Evolutionary conservation across 1,140 invertebrate species (phyloP).

Genomic region (Danaus plexippus): DNA sequence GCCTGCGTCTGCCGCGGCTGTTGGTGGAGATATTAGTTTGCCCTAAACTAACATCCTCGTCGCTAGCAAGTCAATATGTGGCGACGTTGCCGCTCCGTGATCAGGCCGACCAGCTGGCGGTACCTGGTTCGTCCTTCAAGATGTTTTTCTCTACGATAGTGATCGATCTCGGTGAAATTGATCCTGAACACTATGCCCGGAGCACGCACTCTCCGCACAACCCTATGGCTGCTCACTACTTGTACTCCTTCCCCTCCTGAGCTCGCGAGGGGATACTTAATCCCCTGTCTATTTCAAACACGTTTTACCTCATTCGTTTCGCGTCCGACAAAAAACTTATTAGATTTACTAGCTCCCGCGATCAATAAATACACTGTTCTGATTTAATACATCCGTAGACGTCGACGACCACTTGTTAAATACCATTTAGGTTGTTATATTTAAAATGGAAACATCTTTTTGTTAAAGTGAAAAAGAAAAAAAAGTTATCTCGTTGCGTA

Average conservation of each 20-base stretch:
- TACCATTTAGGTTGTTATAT: too few relatives aligned
- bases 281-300: conserved; percentile 71
- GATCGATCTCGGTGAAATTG: conserved; percentile 54
- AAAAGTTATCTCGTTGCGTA: too few relatives aligned
- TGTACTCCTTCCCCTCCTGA: conserved; percentile 26
- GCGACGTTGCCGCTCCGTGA: conserved; percentile 22
- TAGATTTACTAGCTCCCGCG: conserved; percentile 53
- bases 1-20: conserved; percentile 5
- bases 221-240: conserved; percentile 24
- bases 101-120: conserved; percentile 16
- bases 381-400: conserved; percentile 24
- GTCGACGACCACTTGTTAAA: conserved; percentile 12
- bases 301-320: conserved; percentile 68
- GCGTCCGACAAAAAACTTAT: conserved; percentile 67
- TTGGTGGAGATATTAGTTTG: conserved; percentile 24
- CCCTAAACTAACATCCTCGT: conserved; percentile 21
- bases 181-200: conserved; percentile 35
- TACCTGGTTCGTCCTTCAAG: conserved; percentile 23
- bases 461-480: too few relatives aligned
- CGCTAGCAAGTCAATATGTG: conserved; percentile 20
- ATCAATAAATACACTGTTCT: conserved; percentile 50
- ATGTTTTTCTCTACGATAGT: conserved; percentile 30
- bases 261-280: conserved; percentile 61
- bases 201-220: conserved; percentile 40
- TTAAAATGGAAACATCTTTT: too few relatives aligned